Base-by-base conservation (phyloP, 2,888 invertebrate species). In the Sipha maydis region DNA sequence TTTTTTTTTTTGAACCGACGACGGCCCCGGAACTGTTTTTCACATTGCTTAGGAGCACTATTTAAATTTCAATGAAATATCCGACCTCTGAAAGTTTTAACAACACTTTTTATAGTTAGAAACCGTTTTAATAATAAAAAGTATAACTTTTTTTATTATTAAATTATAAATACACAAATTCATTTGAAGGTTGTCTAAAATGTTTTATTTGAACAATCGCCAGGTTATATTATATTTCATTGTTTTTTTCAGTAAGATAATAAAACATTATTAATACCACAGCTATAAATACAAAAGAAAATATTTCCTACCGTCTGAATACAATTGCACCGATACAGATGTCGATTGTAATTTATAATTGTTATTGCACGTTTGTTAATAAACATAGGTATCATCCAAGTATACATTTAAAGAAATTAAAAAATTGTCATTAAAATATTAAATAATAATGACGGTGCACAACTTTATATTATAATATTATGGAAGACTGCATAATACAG, bases 141-240 rank as follows among this genome's bases (percentile, higher is more conserved):
- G 56, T 56, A 61, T 5, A 56, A 14, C 14, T 79, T 34, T 79
- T 56, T 79, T 79, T 56, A 67, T 67, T 61, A n/a, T 69, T 25
- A 61, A 34, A 31, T 67, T 14, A 67, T 80, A 54, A 67, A 54
- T 67, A 67, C n/a, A 61, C n/a, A 38, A 11, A 48, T 61, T 25
- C 8, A 79, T 34, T 80, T 38, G 34, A 80, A 80, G 80, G 80
- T 21, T 80, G 31, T 80, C 19, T 80, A 38, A 67, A 67, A n/a
- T 61, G 9, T 80, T 80, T 38, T 67, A 80, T 80, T 67, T 67
- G 34, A 61, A 80, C 38, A 38, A 79, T 79, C 56, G 31, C 79
- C 25, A n/a, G 17, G 61, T 67, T 61, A 38, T 38, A 67, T 80
- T 38, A 80, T 80, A 31, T 61, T 31, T 80, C 54, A 80, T 61